These are phyloP conservation scores for Limosa lapponica DNA, from an alignment of 2,797 vertebrate species.

Conservation along the genomic window DNA sequence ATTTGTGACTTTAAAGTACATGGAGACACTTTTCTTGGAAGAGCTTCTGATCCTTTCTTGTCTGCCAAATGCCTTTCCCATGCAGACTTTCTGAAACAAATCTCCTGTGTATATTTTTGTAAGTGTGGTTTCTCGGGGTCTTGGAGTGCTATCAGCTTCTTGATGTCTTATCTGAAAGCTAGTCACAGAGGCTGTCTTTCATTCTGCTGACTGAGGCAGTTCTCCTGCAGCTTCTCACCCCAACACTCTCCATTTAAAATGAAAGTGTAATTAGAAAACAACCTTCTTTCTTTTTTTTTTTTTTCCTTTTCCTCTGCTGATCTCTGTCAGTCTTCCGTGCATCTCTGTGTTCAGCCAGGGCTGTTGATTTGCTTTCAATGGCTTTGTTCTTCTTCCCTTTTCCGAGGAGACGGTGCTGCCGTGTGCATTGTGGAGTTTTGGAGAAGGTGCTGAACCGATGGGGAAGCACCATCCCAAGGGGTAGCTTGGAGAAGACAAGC, in stretches of 20 bases:
- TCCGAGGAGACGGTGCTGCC: not conserved
- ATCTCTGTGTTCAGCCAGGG: not conserved
- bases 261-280: slow-evolving; percentile 2
- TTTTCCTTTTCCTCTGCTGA: not conserved
- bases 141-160: slow-evolving; percentile 62
- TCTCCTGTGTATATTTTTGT: slow-evolving; percentile 53
- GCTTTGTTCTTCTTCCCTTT: not conserved
- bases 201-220: slow-evolving; percentile 42
- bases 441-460: not conserved
- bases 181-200: slow-evolving; percentile 35
- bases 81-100: not conserved
- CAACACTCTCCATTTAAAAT: not conserved
- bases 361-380: not conserved
- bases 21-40: slow-evolving; percentile 21
- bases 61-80: slow-evolving; percentile 46
- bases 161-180: slow-evolving; percentile 51
- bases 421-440: not conserved
- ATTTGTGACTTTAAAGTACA: slow-evolving; percentile 43
- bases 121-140: slow-evolving; percentile 60
- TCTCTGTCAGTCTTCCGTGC: not conserved
- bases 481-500: not conserved
- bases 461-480: not conserved
- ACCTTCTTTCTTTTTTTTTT: not conserved
- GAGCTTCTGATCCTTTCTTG: not conserved
- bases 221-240: slow-evolving; percentile 34